Evolutionary conservation across 1,140 invertebrate genomes (phyloP), one percentile per base, ranked within the genome.

Genomic region (Drosophila lowei): DNA sequence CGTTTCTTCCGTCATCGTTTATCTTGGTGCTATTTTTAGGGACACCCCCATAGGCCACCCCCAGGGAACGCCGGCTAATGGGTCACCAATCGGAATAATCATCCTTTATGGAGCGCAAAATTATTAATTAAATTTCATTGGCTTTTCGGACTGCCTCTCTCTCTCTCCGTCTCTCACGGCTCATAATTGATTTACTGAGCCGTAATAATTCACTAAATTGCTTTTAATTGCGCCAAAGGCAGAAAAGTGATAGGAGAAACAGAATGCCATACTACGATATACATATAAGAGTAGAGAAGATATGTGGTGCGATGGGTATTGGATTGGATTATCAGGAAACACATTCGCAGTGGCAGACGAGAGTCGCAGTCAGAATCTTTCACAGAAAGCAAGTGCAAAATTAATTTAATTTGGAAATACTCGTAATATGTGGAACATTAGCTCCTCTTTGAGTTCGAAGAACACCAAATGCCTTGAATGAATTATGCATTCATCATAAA

Each of bases 141-240:
- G 49, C 70, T 66, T 42, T 77, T 68, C 60, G 34, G 25, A 52
- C 80, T 46, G 53, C 46, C 41, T 57, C 71, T 79, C 43, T n/a
- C n/a, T n/a, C n/a, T 44, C 50, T 61, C 25, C 54, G 61, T 79
- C 46, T 47, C 54, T 74, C 34, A 70, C 61, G 67, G 48, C 56
- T 53, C 52, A 60, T 86, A 80, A 85, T 86, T 85, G 77, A 86
- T 74, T 85, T 85, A 74, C 76, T 72, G 68, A 74, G 55, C 64
- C 77, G 64, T 80, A 77, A 80, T 85, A 85, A 85, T 71, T 77
- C 73, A n/a, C n/a, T n/a, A 80, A 85, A 86, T 85, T 85, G 80
- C 66, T 72, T 79, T 85, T 85, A 84, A 84, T 84, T 84, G 79
- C 43, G 60, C 67, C 62, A 59, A 59, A 71, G 77, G 72, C 54